These are phyloP conservation scores for Hafferia zeledoni DNA, from an alignment of 2,797 vertebrate species.

Conservation along the genomic window DNA sequence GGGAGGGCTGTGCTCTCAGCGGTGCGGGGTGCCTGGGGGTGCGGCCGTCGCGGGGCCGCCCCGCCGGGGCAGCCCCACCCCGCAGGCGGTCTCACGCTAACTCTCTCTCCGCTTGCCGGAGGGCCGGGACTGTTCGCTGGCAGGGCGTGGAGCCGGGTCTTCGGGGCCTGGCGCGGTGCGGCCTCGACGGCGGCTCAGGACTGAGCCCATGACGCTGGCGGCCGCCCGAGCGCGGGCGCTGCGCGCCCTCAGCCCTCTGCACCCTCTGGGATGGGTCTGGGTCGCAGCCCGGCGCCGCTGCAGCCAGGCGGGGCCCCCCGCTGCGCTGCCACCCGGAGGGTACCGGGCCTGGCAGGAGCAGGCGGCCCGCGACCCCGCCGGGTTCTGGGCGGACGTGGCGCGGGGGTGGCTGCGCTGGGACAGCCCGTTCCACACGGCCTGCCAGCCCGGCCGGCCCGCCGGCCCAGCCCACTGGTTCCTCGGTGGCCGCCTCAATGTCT, in stretches of 20 bases:
- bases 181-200: not conserved
- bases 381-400: slow-evolving; percentile 88
- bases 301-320: not conserved
- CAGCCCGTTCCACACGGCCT: slow-evolving; percentile 80
- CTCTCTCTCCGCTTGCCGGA: not conserved
- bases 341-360: slow-evolving; percentile 53
- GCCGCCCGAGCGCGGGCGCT: not conserved
- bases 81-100: not conserved
- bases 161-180: not conserved
- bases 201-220: not conserved
- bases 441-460: slow-evolving; percentile 78
- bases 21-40: not conserved
- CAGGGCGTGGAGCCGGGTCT: not conserved
- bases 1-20: too few species aligned
- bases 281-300: not conserved
- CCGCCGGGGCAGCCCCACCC: not conserved
- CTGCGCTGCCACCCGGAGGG: not conserved
- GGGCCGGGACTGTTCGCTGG: not conserved
- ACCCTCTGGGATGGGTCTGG: not conserved
- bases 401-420: slow-evolving; percentile 85
- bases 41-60: not conserved
- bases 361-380: slow-evolving; percentile 78
- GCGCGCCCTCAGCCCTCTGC: not conserved
- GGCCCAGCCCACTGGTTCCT: slow-evolving; percentile 85
- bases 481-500: slow-evolving; percentile 90